Base-by-base conservation (phyloP, 2,888 invertebrate species). In the Neria commutata region DNA sequence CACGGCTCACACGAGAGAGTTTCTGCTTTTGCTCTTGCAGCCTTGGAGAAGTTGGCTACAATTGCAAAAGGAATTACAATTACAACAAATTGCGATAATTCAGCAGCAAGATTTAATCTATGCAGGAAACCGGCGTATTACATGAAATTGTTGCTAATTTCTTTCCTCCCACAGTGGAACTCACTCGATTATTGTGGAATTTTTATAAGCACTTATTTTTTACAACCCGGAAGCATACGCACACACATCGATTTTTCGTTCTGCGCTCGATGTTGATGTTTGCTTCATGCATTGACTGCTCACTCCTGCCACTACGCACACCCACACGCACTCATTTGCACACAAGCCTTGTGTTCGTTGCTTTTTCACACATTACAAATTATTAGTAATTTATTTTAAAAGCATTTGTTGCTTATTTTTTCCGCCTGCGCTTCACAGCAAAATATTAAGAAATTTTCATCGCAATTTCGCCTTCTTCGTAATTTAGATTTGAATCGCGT, bases 401-500 rank as follows among this genome's bases (percentile, higher is more conserved):
- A n/a, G n/a, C n/a, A 37, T 37, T 37, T 37, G 8, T 14, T 37
- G n/a, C n/a, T 42, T 42, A 37, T 4, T 42, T n/a, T n/a, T n/a
- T n/a, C n/a, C 19, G 42, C 42, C 4, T 14, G 37, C 37, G 37
- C 29, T n/a, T n/a, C n/a, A n/a, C n/a, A 14, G 37, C 37, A 14
- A 25, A 34, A 34, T n/a, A 50, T 17, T 33, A 34, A 50, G 52
- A 37, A 52, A 40, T 52, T 52, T 37, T 40, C 40, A 6, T 73
- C n/a, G n/a, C 72, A 72, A 69, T 71, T 62, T 66, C 69, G 70
- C 65, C 61, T 58, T 64, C 60, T 63, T 65, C 61, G 54, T 53
- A 52, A 73, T 65, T 75, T 69, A 72, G 75, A 75, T 73, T 70
- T 68, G 67, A 73, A 73, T 73, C 72, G 72, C 54, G 23, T 26